A percentile compares a stretch with the other conserved stretches of the same genome.
phyloP scores from a whole-genome alignment of 2,113 vertebrate genomes.

The Morone chrysops region DNA sequence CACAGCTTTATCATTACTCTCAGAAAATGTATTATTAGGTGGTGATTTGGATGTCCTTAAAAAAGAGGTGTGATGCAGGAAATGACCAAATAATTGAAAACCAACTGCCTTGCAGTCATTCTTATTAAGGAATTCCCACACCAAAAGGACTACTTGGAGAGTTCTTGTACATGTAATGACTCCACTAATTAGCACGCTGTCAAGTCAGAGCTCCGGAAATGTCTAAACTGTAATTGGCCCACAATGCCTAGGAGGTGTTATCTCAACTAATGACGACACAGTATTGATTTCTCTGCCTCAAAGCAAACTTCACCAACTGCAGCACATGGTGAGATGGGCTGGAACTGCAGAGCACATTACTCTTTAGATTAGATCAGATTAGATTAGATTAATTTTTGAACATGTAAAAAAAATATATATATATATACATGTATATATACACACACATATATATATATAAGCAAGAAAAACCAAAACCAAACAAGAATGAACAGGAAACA shows the following conservation, averaged over 20 bases:
- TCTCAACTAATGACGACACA: constrained; percentile 43
- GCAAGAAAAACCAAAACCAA: too few relatives aligned
- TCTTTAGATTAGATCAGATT: not conserved
- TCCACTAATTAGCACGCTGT: constrained; percentile 47
- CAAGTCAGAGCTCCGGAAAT: constrained; percentile 54
- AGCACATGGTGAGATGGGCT: not conserved
- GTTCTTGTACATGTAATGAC: constrained; percentile 42
- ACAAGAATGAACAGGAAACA: too few relatives aligned
- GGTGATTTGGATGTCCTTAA: not conserved
- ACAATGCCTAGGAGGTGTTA: constrained; percentile 26
- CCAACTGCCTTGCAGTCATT: not conserved
- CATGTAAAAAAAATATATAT: too few relatives aligned
- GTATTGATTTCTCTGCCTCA: constrained; percentile 14
- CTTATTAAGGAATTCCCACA: not conserved
- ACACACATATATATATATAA: too few relatives aligned
- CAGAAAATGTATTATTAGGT: not conserved
- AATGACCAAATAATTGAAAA: not conserved
- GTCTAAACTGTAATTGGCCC: constrained; percentile 48
- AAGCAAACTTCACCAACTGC: not conserved
- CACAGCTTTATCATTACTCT: not conserved
- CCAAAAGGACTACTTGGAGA: not conserved
- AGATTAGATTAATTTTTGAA: too few relatives aligned
- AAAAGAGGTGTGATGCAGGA: not conserved
- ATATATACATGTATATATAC: too few relatives aligned
- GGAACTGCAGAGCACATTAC: not conserved